Evolutionary conservation across 1,140 invertebrate species (phyloP).

Genomic region (Drosophila bocki): DNA sequence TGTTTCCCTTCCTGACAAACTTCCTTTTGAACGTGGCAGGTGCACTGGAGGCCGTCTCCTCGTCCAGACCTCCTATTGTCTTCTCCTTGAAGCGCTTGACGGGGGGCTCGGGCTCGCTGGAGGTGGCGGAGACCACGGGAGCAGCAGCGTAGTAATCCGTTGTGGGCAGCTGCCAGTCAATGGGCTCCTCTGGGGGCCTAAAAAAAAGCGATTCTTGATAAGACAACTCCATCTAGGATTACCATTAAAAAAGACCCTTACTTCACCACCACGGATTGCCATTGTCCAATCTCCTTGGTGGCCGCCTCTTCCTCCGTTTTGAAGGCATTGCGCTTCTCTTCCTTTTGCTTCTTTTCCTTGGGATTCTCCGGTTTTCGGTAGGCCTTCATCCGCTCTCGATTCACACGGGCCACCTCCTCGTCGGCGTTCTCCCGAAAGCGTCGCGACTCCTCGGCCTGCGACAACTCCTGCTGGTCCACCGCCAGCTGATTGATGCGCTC

Average conservation of each 20-base stretch:
- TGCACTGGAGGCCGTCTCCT: constrained; percentile 81
- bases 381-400: constrained; percentile 82
- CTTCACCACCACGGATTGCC: constrained; percentile 87
- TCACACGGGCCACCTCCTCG: constrained; percentile 84
- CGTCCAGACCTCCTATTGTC: constrained; percentile 86
- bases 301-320: constrained; percentile 86
- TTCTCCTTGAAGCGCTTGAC: constrained; percentile 89
- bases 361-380: constrained; percentile 54
- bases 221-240: no score
- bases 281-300: constrained; percentile 88
- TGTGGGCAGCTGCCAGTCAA: constrained; percentile 88
- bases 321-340: constrained; percentile 84
- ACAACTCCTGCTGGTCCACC: constrained; percentile 86
- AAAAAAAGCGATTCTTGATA: constrained; percentile 3
- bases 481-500: constrained; percentile 86
- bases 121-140: constrained; percentile 63
- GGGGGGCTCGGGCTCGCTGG: constrained; percentile 82
- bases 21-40: constrained; percentile 89
- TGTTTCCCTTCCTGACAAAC: constrained; percentile 87
- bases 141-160: constrained; percentile 77
- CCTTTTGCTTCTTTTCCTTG: constrained; percentile 84
- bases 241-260: constrained; percentile 62
- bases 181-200: constrained; percentile 69
- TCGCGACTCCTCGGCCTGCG: constrained; percentile 74
- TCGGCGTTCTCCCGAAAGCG: constrained; percentile 75